Percentiles rank a stretch among this genome's conserved stretches.
Conservation (phyloP, 2,113 vertebrate species). For the Siniperca chuatsi region DNA sequence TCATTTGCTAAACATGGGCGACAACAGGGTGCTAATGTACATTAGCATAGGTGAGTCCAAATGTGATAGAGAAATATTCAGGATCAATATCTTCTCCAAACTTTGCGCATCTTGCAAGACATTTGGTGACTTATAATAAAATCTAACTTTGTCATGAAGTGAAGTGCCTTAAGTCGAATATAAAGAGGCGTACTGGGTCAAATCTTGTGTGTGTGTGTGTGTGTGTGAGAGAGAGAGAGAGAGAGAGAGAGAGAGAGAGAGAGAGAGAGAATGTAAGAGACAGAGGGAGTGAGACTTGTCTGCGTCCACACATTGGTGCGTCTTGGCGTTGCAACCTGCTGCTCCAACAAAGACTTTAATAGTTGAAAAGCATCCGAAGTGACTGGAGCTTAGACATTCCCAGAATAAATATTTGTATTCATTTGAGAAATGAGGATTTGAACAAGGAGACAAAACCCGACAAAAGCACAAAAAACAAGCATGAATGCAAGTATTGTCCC, state of each 20-base stretch:
- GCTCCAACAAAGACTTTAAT: constrained; percentile 91
- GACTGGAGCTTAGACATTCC: constrained; percentile 88
- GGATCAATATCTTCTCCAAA: background rate
- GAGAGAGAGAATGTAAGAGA: background rate
- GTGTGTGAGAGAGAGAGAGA: background rate
- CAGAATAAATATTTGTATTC: constrained; percentile 96
- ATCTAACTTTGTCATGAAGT: background rate
- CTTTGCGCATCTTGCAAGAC: background rate
- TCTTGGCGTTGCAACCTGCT: constrained; percentile 93
- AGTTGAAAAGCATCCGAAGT: constrained; percentile 89
- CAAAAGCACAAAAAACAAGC: constrained; percentile 78
- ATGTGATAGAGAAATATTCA: background rate
- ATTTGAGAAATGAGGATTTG: constrained; percentile 87
- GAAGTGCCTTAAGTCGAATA: background rate
- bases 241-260: background rate
- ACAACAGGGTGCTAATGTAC: constrained; percentile 11
- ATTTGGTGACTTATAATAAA: background rate
- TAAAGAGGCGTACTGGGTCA: background rate
- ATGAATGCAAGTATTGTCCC: constrained; percentile 95
- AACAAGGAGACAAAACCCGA: constrained; percentile 82
- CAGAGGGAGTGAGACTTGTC: constrained; percentile 26
- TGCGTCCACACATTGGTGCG: constrained; percentile 81
- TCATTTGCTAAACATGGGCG: constrained; percentile 19
- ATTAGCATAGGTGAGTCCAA: background rate
- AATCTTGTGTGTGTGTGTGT: background rate